phyloP scores from a whole-genome alignment of 2,113 vertebrate species.

The Butorides virescens region DNA sequence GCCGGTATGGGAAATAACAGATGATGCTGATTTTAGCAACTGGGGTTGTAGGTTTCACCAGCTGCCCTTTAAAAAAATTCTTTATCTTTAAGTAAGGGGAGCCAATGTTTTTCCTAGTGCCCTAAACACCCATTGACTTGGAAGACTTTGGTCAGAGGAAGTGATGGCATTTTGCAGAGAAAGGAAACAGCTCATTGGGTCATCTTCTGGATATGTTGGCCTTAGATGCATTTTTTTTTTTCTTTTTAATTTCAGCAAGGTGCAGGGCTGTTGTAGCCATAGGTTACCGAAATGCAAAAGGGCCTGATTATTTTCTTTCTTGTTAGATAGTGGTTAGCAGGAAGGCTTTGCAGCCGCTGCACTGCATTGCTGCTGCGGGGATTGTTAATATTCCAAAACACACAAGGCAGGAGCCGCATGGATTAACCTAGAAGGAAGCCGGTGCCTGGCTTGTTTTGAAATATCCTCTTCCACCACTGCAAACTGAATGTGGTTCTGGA shows the following conservation, averaged over 20 bases:
- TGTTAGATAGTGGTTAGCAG: neutral
- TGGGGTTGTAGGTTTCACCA: constrained; percentile 63
- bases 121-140: neutral
- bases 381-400: neutral
- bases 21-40: constrained; percentile 67
- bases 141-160: neutral
- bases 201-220: neutral
- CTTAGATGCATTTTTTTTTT: rapidly evolving
- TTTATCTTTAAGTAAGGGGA: constrained; percentile 46
- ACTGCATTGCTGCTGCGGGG: neutral
- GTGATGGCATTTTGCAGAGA: neutral
- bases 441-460: constrained; percentile 20
- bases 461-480: neutral
- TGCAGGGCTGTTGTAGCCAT: neutral
- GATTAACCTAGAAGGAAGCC: neutral
- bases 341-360: neutral
- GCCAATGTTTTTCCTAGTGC: neutral
- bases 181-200: neutral
- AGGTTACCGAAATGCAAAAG: neutral
- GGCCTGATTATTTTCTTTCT: neutral
- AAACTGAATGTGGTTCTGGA: neutral
- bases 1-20: constrained; percentile 49
- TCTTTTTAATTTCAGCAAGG: neutral
- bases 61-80: constrained; percentile 41
- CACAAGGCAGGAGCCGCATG: neutral